Evolutionary conservation across 2,113 vertebrate species (phyloP).

Genomic region (Entelurus aequoreus): DNA sequence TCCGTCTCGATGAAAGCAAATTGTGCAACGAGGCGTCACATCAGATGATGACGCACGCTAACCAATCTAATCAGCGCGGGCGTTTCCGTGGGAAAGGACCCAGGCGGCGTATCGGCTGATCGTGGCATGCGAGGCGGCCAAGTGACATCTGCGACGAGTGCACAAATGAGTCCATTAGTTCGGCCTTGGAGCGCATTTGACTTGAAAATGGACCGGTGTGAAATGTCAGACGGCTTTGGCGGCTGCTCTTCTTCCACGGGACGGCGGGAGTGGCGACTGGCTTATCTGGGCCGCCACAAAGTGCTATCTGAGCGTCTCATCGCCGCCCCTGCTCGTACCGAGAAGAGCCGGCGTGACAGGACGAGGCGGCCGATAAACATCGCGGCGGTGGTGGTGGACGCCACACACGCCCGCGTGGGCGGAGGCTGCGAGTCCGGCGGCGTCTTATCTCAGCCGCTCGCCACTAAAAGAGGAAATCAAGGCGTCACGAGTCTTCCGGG

Average conservation of each 20-base stretch:
- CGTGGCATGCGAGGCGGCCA: constrained; percentile 12
- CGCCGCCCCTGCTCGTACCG: constrained; percentile 49
- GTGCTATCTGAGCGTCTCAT: constrained; percentile 61
- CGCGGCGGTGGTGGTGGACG: constrained; percentile 47
- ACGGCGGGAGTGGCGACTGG: constrained; percentile 38
- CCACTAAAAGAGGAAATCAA: constrained; percentile 43
- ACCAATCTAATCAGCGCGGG: too few species aligned
- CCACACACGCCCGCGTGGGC: constrained; percentile 43
- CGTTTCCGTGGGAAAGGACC: too few species aligned
- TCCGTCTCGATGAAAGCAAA: constrained; percentile 47
- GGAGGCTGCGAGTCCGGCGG: constrained; percentile 46
- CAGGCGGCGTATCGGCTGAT: constrained; percentile 9
- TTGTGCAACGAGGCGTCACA: constrained; percentile 25
- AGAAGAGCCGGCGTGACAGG: constrained; percentile 48
- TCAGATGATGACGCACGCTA: too few species aligned
- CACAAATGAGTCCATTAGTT: constrained; percentile 58
- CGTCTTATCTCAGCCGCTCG: constrained; percentile 44
- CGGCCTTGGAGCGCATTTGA: constrained; percentile 23
- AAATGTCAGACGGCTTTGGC: constrained; percentile 65
- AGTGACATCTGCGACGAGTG: constrained; percentile 53
- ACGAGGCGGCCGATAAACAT: constrained; percentile 54
- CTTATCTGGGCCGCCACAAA: constrained; percentile 64
- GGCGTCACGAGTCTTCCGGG: not conserved
- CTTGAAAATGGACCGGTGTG: constrained; percentile 59
- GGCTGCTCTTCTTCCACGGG: constrained; percentile 28